Evolutionary conservation across 2,888 invertebrate species (phyloP), one percentile per base, ranked within the genome.

Genomic region (Bunonema sp.): DNA sequence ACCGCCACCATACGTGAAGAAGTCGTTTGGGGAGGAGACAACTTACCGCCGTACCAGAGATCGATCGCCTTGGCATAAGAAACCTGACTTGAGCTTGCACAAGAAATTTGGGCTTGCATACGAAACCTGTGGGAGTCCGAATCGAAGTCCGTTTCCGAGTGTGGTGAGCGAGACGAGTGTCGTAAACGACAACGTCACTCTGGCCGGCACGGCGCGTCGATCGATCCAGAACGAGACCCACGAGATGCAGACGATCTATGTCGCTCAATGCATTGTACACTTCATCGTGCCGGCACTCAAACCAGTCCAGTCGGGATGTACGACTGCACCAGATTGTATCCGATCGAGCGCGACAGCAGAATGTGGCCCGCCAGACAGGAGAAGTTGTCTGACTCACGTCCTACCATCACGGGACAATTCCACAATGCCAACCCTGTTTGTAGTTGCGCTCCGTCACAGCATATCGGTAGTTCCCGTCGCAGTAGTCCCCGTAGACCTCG

Each of bases 121-220:
- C 37, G 49, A 49, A 10, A 61, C 61, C 49, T 59, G 60, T 7
- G 61, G 61, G 4, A 61, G 50, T 8, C 60, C 61, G 39, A 60
- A 58, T 15, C 61, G 50, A 2, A 61, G 45, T 16, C 61, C 61
- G 34, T 61, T 61, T 20, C 61, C 61, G 35, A 64, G 41, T 8
- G 64, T 64, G 3, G 61, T 59, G 5, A 64, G 47, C 10, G 64
- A 65, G 7, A 64, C 52, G 7, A 64, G 46, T 5, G 64, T 65
- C 2, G 64, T 64, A 46, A 64, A 64, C 33, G 57, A 57, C 5
- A 64, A 49, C 2, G 64, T 64, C 16, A 64, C 64, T 23, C 64
- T 41, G 24, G 64, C 64, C 1, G 64, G 64, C 16, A 64, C 64
- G 12, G 64, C 64, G 46, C 50, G 21, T 19, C 61, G 33, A 42